phyloP scores from a whole-genome alignment of 2,113 vertebrate genomes.

The Channa argus region DNA sequence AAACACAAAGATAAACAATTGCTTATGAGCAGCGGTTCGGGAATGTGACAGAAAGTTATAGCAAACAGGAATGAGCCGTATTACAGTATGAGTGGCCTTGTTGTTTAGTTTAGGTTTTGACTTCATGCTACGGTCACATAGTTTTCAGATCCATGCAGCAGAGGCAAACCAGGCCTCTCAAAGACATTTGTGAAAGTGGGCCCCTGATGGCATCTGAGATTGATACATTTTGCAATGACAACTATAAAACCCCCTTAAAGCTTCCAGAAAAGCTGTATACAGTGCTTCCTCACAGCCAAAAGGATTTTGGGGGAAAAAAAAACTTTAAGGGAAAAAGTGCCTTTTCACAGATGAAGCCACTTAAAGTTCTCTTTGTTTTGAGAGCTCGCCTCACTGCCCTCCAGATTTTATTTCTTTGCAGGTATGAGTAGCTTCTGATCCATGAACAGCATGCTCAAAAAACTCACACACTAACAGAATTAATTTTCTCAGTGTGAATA shows the following conservation, averaged over 20 bases:
- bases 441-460: not conserved
- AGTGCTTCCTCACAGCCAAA: too few relatives aligned
- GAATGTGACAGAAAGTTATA: not conserved
- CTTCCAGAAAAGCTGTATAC: too few relatives aligned
- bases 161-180: too few relatives aligned
- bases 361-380: not conserved
- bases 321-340: not conserved
- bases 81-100: not conserved
- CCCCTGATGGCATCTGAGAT: too few relatives aligned
- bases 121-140: not conserved
- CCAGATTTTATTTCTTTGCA: not conserved
- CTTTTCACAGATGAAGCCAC: not conserved
- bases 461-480: too few relatives aligned
- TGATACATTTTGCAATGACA: too few relatives aligned
- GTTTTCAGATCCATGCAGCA: too few relatives aligned
- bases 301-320: too few relatives aligned
- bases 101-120: not conserved
- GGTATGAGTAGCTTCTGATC: not conserved
- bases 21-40: not conserved
- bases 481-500: too few relatives aligned
- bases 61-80: not conserved
- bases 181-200: too few relatives aligned
- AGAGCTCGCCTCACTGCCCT: too few relatives aligned
- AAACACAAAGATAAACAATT: slow-evolving; percentile 6
- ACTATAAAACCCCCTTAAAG: too few relatives aligned